A percentile compares a stretch with the other conserved stretches of the same genome.
Conservation (phyloP, 2,888 invertebrate species). For the Perizoma flavofasciatum region DNA sequence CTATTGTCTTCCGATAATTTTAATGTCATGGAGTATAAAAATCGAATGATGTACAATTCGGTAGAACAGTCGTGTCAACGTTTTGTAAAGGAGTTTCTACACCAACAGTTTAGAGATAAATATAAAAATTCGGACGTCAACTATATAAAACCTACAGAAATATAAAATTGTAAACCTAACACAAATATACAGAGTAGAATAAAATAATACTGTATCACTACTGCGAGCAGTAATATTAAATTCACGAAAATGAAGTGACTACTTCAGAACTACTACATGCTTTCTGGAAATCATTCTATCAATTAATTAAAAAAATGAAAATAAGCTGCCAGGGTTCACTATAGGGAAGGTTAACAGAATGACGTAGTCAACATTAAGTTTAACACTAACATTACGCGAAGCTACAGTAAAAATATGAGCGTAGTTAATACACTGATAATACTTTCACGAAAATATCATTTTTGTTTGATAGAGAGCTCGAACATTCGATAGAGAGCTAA, state of each 20-base stretch:
- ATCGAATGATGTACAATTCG: slow-evolving; percentile 15
- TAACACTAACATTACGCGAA: slow-evolving; percentile 21
- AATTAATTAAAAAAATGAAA: slow-evolving; percentile 22
- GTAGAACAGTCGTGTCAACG: slow-evolving; percentile 7
- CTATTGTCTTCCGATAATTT: slow-evolving; percentile 42
- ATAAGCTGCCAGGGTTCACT: slow-evolving; percentile 24
- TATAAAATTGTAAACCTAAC: slow-evolving; percentile 69
- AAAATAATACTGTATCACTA: slow-evolving; percentile 82
- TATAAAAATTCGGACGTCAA: slow-evolving; percentile 49
- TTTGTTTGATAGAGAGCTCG: slow-evolving; percentile 60
- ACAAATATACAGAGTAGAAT: slow-evolving; percentile 76
- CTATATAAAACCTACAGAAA: slow-evolving; percentile 65
- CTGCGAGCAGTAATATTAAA: slow-evolving; percentile 70
- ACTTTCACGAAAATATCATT: slow-evolving; percentile 38
- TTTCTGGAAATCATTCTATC: slow-evolving; percentile 22
- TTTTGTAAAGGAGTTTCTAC: slow-evolving; percentile 27
- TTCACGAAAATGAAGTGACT: slow-evolving; percentile 46
- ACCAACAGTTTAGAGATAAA: slow-evolving; percentile 27
- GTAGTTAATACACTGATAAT: slow-evolving; percentile 22
- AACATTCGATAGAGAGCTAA: slow-evolving; percentile 67
- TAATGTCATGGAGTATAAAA: slow-evolving; percentile 33
- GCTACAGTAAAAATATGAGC: slow-evolving; percentile 29
- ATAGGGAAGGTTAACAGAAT: slow-evolving; percentile 20
- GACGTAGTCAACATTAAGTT: slow-evolving; percentile 18
- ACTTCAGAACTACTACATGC: slow-evolving; percentile 33